These are phyloP conservation scores for Amphilophus citrinellus DNA, from an alignment of 2,113 vertebrate species.

Conservation along the genomic window DNA sequence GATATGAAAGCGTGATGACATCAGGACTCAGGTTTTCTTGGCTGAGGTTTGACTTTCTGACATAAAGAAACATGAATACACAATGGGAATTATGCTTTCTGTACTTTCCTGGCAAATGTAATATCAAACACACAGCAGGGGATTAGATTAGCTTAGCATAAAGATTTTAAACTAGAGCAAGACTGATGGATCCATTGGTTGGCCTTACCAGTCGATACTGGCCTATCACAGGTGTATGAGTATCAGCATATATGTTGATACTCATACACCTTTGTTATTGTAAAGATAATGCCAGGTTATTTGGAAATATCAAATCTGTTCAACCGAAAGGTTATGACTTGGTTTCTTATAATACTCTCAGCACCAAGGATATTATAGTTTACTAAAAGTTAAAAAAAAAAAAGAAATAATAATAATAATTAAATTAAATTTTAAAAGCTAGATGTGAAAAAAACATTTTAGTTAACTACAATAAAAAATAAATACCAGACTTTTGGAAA, in stretches of 20 bases:
- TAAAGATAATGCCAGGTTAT: neutral
- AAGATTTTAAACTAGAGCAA: neutral
- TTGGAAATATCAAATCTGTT: neutral
- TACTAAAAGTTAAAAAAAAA: too few species aligned
- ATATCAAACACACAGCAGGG: neutral
- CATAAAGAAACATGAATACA: neutral
- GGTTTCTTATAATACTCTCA: neutral
- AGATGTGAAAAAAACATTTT: too few species aligned
- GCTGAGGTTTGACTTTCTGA: neutral
- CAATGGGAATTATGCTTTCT: neutral
- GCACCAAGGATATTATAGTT: too few species aligned
- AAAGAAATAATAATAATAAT: too few species aligned
- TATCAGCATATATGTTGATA: neutral
- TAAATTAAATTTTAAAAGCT: too few species aligned
- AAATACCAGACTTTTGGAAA: too few species aligned
- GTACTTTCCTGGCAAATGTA: neutral
- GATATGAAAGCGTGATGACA: neutral
- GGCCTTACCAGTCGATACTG: neutral
- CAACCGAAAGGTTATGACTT: neutral
- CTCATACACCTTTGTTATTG: neutral
- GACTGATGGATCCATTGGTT: neutral
- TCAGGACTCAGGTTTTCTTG: neutral
- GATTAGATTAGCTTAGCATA: neutral
- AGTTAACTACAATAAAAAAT: too few species aligned
- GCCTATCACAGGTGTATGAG: neutral